Evolutionary conservation across 1,140 invertebrate genomes (phyloP).

Genomic region (Amyelois transitella): DNA sequence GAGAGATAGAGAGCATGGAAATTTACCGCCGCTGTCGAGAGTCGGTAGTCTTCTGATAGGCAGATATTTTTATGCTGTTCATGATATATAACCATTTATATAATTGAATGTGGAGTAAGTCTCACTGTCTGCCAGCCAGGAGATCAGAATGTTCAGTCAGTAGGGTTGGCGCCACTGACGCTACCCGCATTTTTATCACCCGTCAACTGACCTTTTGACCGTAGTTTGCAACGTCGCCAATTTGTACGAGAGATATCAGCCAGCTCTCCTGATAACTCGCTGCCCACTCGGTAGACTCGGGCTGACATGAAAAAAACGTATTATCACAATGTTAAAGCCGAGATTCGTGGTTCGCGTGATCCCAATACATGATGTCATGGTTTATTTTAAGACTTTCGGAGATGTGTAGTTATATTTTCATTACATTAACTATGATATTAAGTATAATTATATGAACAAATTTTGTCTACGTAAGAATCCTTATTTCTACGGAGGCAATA

Average conservation of each 20-base stretch:
- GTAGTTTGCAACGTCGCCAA: slow-evolving; percentile 31
- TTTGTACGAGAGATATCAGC: slow-evolving; percentile 26
- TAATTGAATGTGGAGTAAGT: too few relatives aligned
- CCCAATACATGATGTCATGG: slow-evolving; percentile 2
- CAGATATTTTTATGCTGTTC: too few relatives aligned
- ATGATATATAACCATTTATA: too few relatives aligned
- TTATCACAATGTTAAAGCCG: slow-evolving; percentile 6
- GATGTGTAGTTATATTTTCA: neutral
- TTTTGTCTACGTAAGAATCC: neutral
- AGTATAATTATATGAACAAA: neutral
- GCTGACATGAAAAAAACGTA: slow-evolving; percentile 18
- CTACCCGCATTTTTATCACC: slow-evolving; percentile 34
- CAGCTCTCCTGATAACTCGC: slow-evolving; percentile 13
- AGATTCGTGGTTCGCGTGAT: slow-evolving; percentile 1
- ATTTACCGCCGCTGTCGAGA: too few relatives aligned
- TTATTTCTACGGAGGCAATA: too few relatives aligned
- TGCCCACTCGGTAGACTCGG: slow-evolving; percentile 14
- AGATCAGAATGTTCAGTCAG: neutral
- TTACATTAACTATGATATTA: neutral
- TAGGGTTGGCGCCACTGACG: neutral
- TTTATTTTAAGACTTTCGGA: slow-evolving; percentile 4
- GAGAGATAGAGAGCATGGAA: too few relatives aligned
- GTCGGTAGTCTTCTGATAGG: too few relatives aligned
- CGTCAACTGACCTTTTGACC: slow-evolving; percentile 31
- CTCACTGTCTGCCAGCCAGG: neutral